Percentiles rank a stretch among this genome's conserved stretches.
Evolutionary conservation across 2,888 invertebrate species (phyloP).

Genomic region (Caenorhabditis uteleia): DNA sequence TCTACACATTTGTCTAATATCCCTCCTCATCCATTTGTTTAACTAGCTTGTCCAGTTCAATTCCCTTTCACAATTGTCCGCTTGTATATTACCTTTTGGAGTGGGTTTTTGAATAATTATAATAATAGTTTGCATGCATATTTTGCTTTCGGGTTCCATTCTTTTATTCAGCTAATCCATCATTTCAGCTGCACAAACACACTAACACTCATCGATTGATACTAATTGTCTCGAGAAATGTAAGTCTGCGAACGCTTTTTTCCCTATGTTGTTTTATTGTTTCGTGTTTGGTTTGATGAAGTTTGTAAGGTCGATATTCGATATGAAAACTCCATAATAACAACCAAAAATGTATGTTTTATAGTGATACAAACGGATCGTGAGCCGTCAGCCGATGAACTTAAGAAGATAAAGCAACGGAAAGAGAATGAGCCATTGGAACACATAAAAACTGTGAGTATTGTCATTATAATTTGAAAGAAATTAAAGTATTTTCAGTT

Average conservation of each 20-base stretch:
- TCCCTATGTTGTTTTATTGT: neutral
- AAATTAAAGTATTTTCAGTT: constrained; percentile 2
- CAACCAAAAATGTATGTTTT: too few relatives aligned
- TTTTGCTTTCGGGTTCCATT: too few relatives aligned
- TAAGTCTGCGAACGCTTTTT: too few relatives aligned
- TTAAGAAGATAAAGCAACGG: constrained; percentile 35
- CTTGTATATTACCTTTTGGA: neutral
- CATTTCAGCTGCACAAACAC: neutral
- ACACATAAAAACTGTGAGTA: constrained; percentile 36
- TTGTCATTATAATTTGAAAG: neutral
- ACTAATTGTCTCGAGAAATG: too few relatives aligned
- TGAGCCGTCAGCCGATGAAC: constrained; percentile 38
- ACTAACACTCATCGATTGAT: neutral
- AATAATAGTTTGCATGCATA: too few relatives aligned
- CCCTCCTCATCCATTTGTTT: too few relatives aligned
- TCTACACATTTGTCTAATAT: too few relatives aligned
- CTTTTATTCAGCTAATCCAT: neutral
- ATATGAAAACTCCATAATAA: too few relatives aligned
- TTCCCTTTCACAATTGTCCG: constrained; percentile 4
- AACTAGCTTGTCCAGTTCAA: too few relatives aligned
- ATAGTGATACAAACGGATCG: constrained; percentile 30
- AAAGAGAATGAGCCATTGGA: constrained; percentile 46
- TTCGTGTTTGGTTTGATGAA: neutral
- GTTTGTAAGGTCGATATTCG: too few relatives aligned
- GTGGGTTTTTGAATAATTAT: neutral